phyloP scores from a whole-genome alignment of 2,888 invertebrate species.

The Stenichneumon culpator region DNA sequence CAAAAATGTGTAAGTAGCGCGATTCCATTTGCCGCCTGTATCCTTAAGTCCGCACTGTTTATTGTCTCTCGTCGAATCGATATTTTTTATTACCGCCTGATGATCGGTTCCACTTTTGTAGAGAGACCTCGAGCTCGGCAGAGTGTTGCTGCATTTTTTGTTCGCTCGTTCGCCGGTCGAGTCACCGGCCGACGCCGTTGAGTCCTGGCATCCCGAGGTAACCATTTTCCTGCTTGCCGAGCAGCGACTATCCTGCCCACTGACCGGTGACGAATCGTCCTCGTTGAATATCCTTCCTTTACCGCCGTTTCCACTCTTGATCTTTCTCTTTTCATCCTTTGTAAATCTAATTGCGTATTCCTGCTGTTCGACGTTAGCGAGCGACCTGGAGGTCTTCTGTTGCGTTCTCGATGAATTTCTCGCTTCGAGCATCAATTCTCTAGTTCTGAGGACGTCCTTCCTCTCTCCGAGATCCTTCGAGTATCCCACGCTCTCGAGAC shows the following conservation, averaged over 20 bases:
- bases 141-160: slow-evolving; percentile 74
- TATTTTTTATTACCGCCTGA: slow-evolving; percentile 73
- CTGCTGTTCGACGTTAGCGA: slow-evolving; percentile 65
- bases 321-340: slow-evolving; percentile 66
- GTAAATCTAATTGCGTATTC: slow-evolving; percentile 38
- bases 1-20: slow-evolving; percentile 90
- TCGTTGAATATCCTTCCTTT: slow-evolving; percentile 47
- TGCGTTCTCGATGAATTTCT: slow-evolving; percentile 58
- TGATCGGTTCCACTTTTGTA: slow-evolving; percentile 41
- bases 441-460: slow-evolving; percentile 87
- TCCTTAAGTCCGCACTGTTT: slow-evolving; percentile 76
- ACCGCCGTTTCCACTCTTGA: slow-evolving; percentile 24
- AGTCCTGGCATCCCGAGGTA: slow-evolving; percentile 39
- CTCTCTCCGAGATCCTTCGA: slow-evolving; percentile 88
- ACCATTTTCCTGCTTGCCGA: slow-evolving; percentile 43
- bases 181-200: not conserved
- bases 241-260: slow-evolving; percentile 45
- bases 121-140: slow-evolving; percentile 64
- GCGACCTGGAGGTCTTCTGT: slow-evolving; percentile 65
- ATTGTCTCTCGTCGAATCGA: slow-evolving; percentile 85
- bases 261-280: slow-evolving; percentile 28
- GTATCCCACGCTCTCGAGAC: slow-evolving; percentile 91
- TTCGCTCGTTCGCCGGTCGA: slow-evolving; percentile 62
- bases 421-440: slow-evolving; percentile 67
- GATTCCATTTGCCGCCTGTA: slow-evolving; percentile 88